Conservation (phyloP, 2,113 vertebrate genomes). For the Passer montanus region DNA sequence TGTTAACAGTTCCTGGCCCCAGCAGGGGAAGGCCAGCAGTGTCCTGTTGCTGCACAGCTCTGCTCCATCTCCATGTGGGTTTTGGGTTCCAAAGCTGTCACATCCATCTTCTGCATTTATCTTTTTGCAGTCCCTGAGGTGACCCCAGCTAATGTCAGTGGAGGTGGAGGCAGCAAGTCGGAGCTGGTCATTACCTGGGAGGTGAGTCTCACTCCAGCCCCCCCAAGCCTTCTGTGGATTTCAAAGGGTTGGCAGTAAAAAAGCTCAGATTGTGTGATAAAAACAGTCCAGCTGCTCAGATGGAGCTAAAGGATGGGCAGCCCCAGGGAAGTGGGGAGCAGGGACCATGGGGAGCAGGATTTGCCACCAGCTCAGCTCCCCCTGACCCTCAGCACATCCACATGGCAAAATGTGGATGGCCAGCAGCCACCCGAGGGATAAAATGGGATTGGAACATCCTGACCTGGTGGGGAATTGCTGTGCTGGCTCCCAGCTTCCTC, state of each 20-base stretch:
- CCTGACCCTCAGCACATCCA: background rate
- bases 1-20: background rate
- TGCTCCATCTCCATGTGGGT: background rate
- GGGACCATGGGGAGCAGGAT: no score
- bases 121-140: conserved; percentile 88
- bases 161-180: conserved; percentile 94
- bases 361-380: background rate
- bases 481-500: background rate
- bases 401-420: accelerated
- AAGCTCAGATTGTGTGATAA: background rate
- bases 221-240: background rate
- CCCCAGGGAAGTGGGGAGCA: background rate
- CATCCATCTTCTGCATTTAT: background rate
- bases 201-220: conserved; percentile 75
- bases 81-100: background rate
- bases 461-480: background rate
- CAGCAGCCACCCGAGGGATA: background rate
- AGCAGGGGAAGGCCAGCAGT: background rate
- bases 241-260: background rate
- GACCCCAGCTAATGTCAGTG: conserved; percentile 94
- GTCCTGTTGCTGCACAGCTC: background rate
- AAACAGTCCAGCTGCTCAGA: background rate
- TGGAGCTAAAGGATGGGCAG: background rate
- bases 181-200: conserved; percentile 99
- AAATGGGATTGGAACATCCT: background rate